Evolutionary conservation across 2,888 invertebrate genomes (phyloP), one percentile per base, ranked within the genome.

Genomic region (Petrolisthes cinctipes): DNA sequence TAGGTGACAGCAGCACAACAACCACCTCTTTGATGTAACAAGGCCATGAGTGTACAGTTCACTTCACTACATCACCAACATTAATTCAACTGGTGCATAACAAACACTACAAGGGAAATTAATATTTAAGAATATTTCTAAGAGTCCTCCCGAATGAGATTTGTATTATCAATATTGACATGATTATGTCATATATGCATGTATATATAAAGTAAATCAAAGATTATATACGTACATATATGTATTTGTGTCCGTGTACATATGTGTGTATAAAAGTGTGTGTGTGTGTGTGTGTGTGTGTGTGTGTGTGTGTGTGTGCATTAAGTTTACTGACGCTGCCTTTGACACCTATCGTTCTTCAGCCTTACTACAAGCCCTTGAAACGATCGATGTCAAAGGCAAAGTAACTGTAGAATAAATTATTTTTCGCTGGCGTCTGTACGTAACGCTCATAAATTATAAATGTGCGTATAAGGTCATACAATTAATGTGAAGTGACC

Each of bases 71-170:
- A n/a, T n/a, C n/a, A n/a, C n/a, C n/a, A n/a, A n/a, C n/a, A n/a
- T n/a, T n/a, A n/a, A n/a, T n/a, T n/a, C n/a, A n/a, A n/a, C n/a
- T n/a, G n/a, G 61, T 61, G 14, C 14, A 14, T 37, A 53, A 5
- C 53, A 66, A 23, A 54, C 51, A 11, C 20, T 37, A 37, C n/a
- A 37, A 51, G 23, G 80, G n/a, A 6, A n/a, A n/a, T n/a, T n/a
- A n/a, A n/a, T 66, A 61, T 61, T 9, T 61, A 14, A 61, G 83
- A 83, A 73, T 71, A 73, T 56, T 83, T 83, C 68, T 83, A 61
- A 83, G 54, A 71, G 83, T 53, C 83, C 73, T 83, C 83, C 83
- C 83, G 11, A 71, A 11, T 56, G 71, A 82, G 82, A 82, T 6
- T 73, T 76, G 14, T 76, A 76, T 37, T 76, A 5, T 51, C 20